Evolutionary conservation across 2,888 invertebrate genomes (phyloP), one percentile per base, ranked within the genome.

Genomic region (Agriopis aurantiaria): DNA sequence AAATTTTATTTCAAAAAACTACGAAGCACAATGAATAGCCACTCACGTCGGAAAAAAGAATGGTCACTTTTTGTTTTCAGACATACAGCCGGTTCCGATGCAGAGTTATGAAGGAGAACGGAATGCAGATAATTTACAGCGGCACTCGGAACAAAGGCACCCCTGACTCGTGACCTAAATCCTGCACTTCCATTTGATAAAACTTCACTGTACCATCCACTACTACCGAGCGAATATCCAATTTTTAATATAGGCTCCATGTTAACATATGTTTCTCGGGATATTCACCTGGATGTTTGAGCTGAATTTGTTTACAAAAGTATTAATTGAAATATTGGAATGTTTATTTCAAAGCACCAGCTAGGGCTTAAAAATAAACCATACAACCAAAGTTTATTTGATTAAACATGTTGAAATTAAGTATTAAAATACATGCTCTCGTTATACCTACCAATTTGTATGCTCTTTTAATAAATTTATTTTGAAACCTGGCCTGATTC

Each of bases 81-180:
- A 77, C 73, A 76, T 76, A 79, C 72, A 81, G 77, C 75, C 72
- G 73, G 79, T 80, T 81, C 82, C 85, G 84, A 88, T 88, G 86
- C 82, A 85, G 84, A 86, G 85, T 88, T 88, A 87, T 89, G 85
- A 87, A 87, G 83, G 82, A 85, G 85, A 85, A 84, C 82, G 87
- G 88, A 88, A 88, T 87, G 85, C 83, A 85, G 87, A 88, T 88
- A 89, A 88, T 88, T 89, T 85, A 88, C 84, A 85, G 82, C 81
- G 80, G 82, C 77, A 87, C 82, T 82, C 81, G 85, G 84, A 85
- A 89, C 88, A 89, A 88, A 87, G 84, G 88, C 78, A 85, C 85
- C 78, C 77, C 82, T 79, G 88, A 85, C 84, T 82, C 79, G 85
- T 84, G 88, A 87, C 90, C 90, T 85, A 90, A 78, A 88, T 89